Evolutionary conservation across 2,113 vertebrate species (phyloP), one percentile per base, ranked within the genome.

Genomic region (Sylvilagus bachmani): DNA sequence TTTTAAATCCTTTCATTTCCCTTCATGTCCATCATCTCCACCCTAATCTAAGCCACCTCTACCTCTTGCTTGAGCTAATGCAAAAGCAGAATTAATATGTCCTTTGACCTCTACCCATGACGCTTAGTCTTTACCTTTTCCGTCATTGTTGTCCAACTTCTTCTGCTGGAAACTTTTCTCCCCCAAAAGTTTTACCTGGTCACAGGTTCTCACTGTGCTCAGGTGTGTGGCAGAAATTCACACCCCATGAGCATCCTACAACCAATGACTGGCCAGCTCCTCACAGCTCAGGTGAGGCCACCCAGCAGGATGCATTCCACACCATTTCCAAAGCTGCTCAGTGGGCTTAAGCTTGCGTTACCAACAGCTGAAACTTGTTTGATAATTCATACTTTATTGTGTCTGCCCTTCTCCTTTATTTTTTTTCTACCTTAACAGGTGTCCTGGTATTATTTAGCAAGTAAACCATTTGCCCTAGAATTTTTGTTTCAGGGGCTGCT

Each of bases 1-100:
- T 83, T 33, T 70, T 73, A 77, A 93, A 90, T 86, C 27, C 13
- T 90, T 62, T 91, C 29, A 51, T 25, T 79, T 67, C 36, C 71
- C 29, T 64, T 17, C 31, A 61, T n/a, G 38, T 95, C 86, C 11
- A 21, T 81, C 25, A 27, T 27, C n/a, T n/a, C 36, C 78, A 38
- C 1, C 4, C 51, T 95, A 62, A 10, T 51, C 49, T 22, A 78
- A 73, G 29, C 31, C 16, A 82, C 44, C 71, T 81, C 84, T 58
- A 8, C n/a, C 25, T 84, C 64, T 73, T 84, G 44, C 33, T 49
- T 66, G 71, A 5, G 87, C 44, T 78, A 78, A 64, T 29, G 31
- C 24, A 36, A 75, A 17, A 64, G 11, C 24, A 73, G 49, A 67
- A 44, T 44, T 44, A 44, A 8, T 44, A 44, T 44, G 44, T 83